These are phyloP conservation scores for Ophion slaviceki DNA, from an alignment of 2,888 invertebrate species.

Conservation along the genomic window DNA sequence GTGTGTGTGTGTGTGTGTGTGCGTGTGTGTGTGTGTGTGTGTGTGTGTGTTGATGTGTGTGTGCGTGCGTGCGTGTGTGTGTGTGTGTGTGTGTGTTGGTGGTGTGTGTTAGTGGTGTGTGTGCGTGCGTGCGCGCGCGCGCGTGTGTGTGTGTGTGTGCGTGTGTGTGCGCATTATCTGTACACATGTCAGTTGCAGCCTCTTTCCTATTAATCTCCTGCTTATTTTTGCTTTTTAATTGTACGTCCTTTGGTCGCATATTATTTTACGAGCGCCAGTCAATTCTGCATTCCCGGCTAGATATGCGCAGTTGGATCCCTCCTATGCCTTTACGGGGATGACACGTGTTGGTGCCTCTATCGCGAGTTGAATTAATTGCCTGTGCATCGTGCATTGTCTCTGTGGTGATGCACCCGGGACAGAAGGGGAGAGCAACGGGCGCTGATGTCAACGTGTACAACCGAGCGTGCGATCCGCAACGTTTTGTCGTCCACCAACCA, in stretches of 20 bases:
- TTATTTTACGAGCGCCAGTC: slow-evolving; percentile 53
- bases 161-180: not conserved
- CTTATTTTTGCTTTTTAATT: slow-evolving; percentile 11
- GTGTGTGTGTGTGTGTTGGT: too few species aligned
- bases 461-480: slow-evolving; percentile 51
- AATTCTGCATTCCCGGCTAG: slow-evolving; percentile 29
- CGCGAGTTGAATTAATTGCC: slow-evolving; percentile 64
- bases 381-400: slow-evolving; percentile 61
- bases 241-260: slow-evolving; percentile 38
- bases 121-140: too few species aligned
- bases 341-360: slow-evolving; percentile 61
- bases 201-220: not conserved
- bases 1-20: too few species aligned
- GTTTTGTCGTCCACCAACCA: slow-evolving; percentile 38
- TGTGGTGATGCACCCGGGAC: slow-evolving; percentile 43
- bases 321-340: slow-evolving; percentile 26
- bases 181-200: slow-evolving; percentile 5
- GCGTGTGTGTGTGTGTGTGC: too few species aligned
- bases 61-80: too few species aligned
- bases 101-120: too few species aligned
- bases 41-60: too few species aligned
- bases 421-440: slow-evolving; percentile 10
- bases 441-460: slow-evolving; percentile 50
- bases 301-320: slow-evolving; percentile 24
- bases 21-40: too few species aligned